Percentiles rank a stretch among this genome's conserved stretches.
Evolutionary conservation across 2,888 invertebrate genomes (phyloP).

Genomic region (Conistra vaccinii): DNA sequence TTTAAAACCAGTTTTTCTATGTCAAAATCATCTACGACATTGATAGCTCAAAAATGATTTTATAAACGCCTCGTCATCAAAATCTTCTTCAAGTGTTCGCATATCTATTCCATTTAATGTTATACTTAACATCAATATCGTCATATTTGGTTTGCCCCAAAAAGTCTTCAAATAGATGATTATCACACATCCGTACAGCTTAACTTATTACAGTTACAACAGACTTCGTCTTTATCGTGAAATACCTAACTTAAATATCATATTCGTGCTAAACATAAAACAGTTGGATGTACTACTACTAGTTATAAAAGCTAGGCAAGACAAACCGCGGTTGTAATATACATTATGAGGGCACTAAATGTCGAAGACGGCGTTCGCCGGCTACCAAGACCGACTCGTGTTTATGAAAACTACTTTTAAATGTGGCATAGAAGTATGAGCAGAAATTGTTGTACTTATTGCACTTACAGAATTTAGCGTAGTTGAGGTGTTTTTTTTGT

Average conservation of each 20-base stretch:
- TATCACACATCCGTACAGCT: neutral
- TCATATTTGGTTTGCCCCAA: neutral
- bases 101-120: neutral
- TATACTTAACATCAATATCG: neutral
- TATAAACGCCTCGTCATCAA: constrained; percentile 29
- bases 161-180: constrained; percentile 12
- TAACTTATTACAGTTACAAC: constrained; percentile 27
- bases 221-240: constrained; percentile 25
- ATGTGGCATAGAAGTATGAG: constrained; percentile 36
- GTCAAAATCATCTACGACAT: constrained; percentile 9
- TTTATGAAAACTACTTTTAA: constrained; percentile 63
- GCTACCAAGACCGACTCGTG: constrained; percentile 51
- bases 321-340: constrained; percentile 76
- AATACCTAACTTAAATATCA: constrained; percentile 50
- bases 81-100: neutral
- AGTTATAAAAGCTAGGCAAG: constrained; percentile 68
- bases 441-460: constrained; percentile 11
- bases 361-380: constrained; percentile 70
- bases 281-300: constrained; percentile 51
- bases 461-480: constrained; percentile 11
- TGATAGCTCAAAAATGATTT: constrained; percentile 1
- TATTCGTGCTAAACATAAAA: constrained; percentile 55
- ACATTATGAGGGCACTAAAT: constrained; percentile 78
- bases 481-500: neutral
- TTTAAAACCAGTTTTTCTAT: neutral